Percentiles rank a stretch among this genome's conserved stretches.
phyloP scores from a whole-genome alignment of 1,140 invertebrate species.

The Leucophenga varia region DNA sequence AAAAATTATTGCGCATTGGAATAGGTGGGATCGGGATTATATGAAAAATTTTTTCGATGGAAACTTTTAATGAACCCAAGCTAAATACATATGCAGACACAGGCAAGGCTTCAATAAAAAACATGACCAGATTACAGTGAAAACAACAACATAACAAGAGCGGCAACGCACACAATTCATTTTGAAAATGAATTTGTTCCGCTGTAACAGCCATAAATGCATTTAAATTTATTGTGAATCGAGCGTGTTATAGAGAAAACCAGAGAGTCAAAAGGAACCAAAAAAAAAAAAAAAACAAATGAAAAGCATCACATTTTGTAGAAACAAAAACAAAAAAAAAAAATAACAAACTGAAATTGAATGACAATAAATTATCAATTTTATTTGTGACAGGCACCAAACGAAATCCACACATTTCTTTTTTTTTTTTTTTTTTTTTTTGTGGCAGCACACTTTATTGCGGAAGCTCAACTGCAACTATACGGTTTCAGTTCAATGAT shows the following conservation, averaged over 20 bases:
- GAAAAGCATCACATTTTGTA: too few relatives aligned
- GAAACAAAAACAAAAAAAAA: constrained; percentile 7
- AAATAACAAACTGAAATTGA: constrained; percentile 25
- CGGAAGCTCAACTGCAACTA: too few relatives aligned
- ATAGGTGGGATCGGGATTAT: too few relatives aligned
- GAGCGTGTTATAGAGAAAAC: too few relatives aligned
- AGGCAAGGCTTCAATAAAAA: constrained; percentile 5
- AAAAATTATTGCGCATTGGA: too few relatives aligned
- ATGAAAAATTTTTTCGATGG: too few relatives aligned
- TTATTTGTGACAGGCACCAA: constrained; percentile 46
- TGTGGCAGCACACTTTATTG: too few relatives aligned
- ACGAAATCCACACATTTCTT: constrained; percentile 34
- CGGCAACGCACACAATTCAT: constrained; percentile 46
- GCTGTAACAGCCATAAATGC: constrained; percentile 52
- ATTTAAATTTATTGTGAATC: constrained; percentile 55
- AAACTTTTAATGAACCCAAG: too few relatives aligned
- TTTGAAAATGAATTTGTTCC: constrained; percentile 51
- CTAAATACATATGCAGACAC: too few relatives aligned
- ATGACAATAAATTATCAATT: constrained; percentile 55
- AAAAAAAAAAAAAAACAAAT: constrained; percentile 18
- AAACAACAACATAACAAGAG: background rate
- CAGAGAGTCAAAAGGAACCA: constrained; percentile 19
- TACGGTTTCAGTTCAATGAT: constrained; percentile 51
- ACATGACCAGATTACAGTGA: constrained; percentile 6
- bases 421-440: too few relatives aligned